Evolutionary conservation across 2,888 invertebrate genomes (phyloP), one percentile per base, ranked within the genome.

Genomic region (Cryptophagus acutangulus): DNA sequence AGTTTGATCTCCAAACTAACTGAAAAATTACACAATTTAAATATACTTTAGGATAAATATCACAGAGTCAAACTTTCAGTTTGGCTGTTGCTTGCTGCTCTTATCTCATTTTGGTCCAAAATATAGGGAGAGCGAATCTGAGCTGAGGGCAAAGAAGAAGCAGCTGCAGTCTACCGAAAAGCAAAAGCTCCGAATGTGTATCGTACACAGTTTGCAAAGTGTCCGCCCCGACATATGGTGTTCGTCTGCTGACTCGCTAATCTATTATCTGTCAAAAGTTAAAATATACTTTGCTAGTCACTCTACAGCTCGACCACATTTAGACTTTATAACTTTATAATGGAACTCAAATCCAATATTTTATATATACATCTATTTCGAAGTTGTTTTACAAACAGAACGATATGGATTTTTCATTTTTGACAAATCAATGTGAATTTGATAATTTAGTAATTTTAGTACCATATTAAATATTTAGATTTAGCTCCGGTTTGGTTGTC

Each of bases 181-280:
- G 36, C 37, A 24, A 33, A 15, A 31, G 20, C 33, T 26, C 30
- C 31, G 33, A 36, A 30, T 33, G 28, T 40, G 20, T 34, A 15
- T 39, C 9, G 16, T 33, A n/a, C n/a, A 20, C 33, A 34, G 34
- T 40, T 36, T 17, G 40, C 40, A 18, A 40, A 36, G 40, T 33
- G 40, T 30, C 36, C 41, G 38, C 33, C 37, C n/a, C 40, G 33
- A 41, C 41, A 41, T 41, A 41, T 41, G 41, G 41, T 34, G 33
- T 41, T 38, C 41, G 41, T 33, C 18, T n/a, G n/a, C n/a, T 29
- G 41, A 20, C 24, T 20, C 40, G 25, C 33, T 41, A 41, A 41
- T 41, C 41, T 41, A 31, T 38, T 41, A 39, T 18, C 38, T 38
- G 41, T 38, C 41, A 41, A 41, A 41, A 41, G 41, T 41, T 41